phyloP scores from a whole-genome alignment of 2,888 invertebrate species.

The Orchesella flavescens region DNA sequence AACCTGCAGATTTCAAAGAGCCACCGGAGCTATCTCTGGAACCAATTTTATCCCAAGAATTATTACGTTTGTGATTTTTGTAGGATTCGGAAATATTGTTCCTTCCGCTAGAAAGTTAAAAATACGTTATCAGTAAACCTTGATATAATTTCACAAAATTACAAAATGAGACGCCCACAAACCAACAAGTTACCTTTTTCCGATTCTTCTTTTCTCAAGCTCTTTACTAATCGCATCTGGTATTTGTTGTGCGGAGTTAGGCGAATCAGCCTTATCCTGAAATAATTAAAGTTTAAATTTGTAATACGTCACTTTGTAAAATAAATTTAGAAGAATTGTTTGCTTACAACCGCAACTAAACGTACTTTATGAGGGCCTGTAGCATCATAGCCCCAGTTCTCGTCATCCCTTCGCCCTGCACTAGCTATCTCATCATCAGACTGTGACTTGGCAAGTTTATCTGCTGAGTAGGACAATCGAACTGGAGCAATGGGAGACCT shows the following conservation, averaged over 20 bases:
- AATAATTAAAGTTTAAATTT: constrained; percentile 32
- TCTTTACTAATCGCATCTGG: constrained; percentile 81
- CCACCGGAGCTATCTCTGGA: constrained; percentile 71
- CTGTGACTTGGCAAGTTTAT: constrained; percentile 74
- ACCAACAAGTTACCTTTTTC: constrained; percentile 76
- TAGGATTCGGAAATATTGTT: constrained; percentile 67
- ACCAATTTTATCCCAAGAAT: constrained; percentile 71
- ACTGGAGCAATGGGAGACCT: constrained; percentile 88
- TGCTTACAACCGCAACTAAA: too few relatives aligned
- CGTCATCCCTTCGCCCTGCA: constrained; percentile 61
- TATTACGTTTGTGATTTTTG: constrained; percentile 70
- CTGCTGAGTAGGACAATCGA: constrained; percentile 82
- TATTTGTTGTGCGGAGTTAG: constrained; percentile 75
- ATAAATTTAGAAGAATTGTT: too few relatives aligned
- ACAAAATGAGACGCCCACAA: too few relatives aligned
- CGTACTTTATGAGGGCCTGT: constrained; percentile 69
- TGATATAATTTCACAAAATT: too few relatives aligned
- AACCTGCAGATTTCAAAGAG: constrained; percentile 70
- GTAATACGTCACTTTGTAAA: not conserved
- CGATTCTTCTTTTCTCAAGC: constrained; percentile 80
- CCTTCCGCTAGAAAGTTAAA: constrained; percentile 54
- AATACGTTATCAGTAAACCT: too few relatives aligned
- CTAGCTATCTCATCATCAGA: constrained; percentile 70
- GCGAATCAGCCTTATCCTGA: constrained; percentile 71
- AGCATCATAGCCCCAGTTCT: constrained; percentile 76